Percentiles rank a stretch among this genome's conserved stretches.
Evolutionary conservation across 2,113 vertebrate genomes (phyloP).

Genomic region (Formicarius rufipectus): DNA sequence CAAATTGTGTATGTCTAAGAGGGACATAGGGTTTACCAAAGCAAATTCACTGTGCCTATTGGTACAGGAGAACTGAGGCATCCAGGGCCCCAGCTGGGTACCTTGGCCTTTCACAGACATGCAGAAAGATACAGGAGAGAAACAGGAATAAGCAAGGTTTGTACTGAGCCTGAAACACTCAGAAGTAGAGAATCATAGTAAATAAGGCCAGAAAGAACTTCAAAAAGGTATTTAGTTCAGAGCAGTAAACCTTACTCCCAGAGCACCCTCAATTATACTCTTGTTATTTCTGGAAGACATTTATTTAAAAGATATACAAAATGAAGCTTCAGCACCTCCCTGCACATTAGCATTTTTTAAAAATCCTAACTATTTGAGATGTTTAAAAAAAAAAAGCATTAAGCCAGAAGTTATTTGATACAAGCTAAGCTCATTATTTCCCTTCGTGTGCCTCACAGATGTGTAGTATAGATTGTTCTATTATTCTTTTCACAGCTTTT

Average conservation of each 20-base stretch:
- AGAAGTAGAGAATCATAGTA: neutral
- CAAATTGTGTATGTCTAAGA: neutral
- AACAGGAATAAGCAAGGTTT: neutral
- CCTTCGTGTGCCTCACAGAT: neutral
- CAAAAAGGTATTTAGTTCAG: neutral
- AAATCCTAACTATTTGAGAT: neutral
- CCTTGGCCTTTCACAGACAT: neutral
- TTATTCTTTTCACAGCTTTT: constrained; percentile 31
- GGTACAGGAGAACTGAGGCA: neutral
- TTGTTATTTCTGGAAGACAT: constrained; percentile 44
- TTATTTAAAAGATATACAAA: neutral
- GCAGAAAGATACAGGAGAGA: neutral
- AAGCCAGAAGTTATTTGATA: neutral
- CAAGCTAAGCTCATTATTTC: constrained; percentile 16
- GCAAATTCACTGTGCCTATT: neutral
- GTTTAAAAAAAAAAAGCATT: neutral
- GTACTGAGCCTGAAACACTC: neutral
- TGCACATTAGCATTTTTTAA: neutral
- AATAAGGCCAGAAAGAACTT: constrained; percentile 1
- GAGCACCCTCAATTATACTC: neutral
- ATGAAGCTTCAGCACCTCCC: constrained; percentile 22
- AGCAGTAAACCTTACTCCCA: neutral
- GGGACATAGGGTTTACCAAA: neutral
- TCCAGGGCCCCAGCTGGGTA: neutral
- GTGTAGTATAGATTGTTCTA: neutral